Conservation (phyloP, 2,113 vertebrate species). For the Butastur rufipennis region DNA sequence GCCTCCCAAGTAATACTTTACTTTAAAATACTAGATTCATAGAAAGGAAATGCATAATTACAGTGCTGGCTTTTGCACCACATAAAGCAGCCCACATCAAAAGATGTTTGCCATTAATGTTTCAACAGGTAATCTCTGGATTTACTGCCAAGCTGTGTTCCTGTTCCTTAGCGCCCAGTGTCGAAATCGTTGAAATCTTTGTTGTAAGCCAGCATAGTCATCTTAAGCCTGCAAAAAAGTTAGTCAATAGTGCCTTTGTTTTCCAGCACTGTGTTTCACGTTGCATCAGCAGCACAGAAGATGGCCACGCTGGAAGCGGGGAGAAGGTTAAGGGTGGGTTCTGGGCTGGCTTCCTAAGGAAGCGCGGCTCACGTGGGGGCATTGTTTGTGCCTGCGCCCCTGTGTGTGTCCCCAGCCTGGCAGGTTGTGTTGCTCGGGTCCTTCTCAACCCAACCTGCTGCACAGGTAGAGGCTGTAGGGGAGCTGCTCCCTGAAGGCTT, state of each 20-base stretch:
- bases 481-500: not conserved
- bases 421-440: fast-evolving
- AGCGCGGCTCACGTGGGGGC: not conserved
- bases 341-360: slow-evolving; percentile 23
- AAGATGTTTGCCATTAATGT: slow-evolving; percentile 59
- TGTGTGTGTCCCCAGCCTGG: not conserved
- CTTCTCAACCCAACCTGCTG: not conserved
- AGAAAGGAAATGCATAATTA: slow-evolving; percentile 61
- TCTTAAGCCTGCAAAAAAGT: slow-evolving; percentile 51
- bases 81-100: slow-evolving; percentile 73
- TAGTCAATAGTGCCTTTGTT: slow-evolving; percentile 66
- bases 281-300: slow-evolving; percentile 2
- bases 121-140: slow-evolving; percentile 69
- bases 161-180: slow-evolving; percentile 10
- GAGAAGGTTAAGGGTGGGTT: slow-evolving; percentile 11
- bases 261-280: not conserved
- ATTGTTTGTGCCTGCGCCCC: not conserved
- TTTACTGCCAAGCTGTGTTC: slow-evolving; percentile 45
- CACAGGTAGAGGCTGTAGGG: fast-evolving
- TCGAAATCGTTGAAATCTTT: slow-evolving; percentile 28
- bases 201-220: slow-evolving; percentile 37
- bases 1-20: not conserved
- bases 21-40: slow-evolving; percentile 31
- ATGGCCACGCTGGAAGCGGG: not conserved
- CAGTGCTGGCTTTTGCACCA: slow-evolving; percentile 38